Evolutionary conservation across 1,140 invertebrate species (phyloP).

Genomic region (Glomeris maerens): DNA sequence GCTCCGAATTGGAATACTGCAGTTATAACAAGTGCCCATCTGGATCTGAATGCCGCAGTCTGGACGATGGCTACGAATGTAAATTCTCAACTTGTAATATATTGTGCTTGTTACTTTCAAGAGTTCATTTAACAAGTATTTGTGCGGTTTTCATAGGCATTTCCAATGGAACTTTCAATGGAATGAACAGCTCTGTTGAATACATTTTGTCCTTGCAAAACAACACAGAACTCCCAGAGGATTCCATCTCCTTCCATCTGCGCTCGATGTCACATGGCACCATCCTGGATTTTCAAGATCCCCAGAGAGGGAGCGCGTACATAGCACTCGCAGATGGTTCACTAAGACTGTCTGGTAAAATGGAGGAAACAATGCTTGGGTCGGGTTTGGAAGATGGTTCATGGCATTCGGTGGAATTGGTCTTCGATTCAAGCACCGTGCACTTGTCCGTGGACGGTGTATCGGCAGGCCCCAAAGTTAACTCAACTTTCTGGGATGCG

Average conservation of each 20-base stretch:
- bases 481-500: too few relatives aligned
- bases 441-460: not conserved
- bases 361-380: not conserved
- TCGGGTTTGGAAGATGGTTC: not conserved
- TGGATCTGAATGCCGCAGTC: conserved; percentile 65
- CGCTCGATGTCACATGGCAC: conserved; percentile 13
- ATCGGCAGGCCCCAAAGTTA: not conserved
- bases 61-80: conserved; percentile 84
- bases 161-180: conserved; percentile 73
- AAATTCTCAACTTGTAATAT: conserved; percentile 20
- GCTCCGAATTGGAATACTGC: conserved; percentile 84
- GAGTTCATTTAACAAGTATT: conserved; percentile 3
- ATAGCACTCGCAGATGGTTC: not conserved
- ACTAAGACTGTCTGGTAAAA: not conserved
- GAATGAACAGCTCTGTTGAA: conserved; percentile 28
- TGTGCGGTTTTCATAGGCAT: conserved; percentile 28
- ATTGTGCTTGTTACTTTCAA: conserved; percentile 11
- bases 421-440: not conserved
- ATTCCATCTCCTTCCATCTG: conserved; percentile 11
- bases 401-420: not conserved
- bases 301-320: conserved; percentile 9
- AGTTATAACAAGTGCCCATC: conserved; percentile 61
- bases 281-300: conserved; percentile 15
- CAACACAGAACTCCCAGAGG: not conserved
- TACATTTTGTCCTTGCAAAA: conserved; percentile 15